Conservation (phyloP, 2,888 invertebrate genomes). For the Pseudococcus viburni region DNA sequence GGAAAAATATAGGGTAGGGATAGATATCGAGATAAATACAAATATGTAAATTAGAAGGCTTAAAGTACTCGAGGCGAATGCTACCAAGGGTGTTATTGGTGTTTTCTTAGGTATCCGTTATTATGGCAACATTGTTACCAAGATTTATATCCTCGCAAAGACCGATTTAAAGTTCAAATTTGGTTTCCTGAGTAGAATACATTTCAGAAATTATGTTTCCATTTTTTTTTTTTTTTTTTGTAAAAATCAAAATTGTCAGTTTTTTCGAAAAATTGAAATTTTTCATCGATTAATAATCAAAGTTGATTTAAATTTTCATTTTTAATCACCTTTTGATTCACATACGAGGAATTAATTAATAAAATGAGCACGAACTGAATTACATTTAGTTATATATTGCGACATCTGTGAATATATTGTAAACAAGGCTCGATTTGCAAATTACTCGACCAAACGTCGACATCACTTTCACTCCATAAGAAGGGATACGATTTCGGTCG, state of each 20-base stretch:
- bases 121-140: neutral
- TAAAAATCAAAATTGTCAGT: too few species aligned
- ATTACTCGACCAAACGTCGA: conserved; percentile 37
- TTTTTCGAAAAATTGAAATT: too few species aligned
- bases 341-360: too few species aligned
- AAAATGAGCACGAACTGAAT: neutral
- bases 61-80: neutral
- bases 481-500: conserved; percentile 16
- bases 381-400: neutral
- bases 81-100: neutral
- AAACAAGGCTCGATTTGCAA: conserved; percentile 11
- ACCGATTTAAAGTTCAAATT: too few species aligned
- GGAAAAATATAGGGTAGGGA: neutral
- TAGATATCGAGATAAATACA: neutral
- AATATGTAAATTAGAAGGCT: conserved; percentile 21
- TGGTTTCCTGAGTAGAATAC: too few species aligned
- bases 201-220: too few species aligned
- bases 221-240: too few species aligned
- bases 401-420: conserved; percentile 34
- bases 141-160: neutral
- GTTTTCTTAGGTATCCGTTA: neutral
- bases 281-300: too few species aligned
- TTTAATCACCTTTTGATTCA: too few species aligned
- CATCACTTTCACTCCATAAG: conserved; percentile 25
- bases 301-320: too few species aligned